Evolutionary conservation across 2,797 vertebrate species (phyloP).

Genomic region (Rhabdomys pumilio): DNA sequence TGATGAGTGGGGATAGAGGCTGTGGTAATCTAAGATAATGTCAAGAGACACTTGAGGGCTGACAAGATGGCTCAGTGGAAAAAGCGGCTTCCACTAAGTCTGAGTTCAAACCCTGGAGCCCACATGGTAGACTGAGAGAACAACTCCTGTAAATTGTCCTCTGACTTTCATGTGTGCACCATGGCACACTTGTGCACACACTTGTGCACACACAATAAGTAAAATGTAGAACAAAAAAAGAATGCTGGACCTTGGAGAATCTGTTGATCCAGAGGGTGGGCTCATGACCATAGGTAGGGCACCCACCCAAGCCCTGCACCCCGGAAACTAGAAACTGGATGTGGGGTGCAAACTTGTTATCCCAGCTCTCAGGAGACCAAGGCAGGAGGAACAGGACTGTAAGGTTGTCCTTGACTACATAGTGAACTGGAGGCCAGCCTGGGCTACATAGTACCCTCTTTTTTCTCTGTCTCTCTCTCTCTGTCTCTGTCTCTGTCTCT

Average conservation of each 20-base stretch:
- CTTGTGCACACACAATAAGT: no score
- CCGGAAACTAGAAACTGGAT: background rate
- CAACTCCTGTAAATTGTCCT: background rate
- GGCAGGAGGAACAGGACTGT: background rate
- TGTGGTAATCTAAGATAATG: no score
- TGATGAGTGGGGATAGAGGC: background rate
- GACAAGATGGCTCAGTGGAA: background rate
- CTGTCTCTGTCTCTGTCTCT: no score
- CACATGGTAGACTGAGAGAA: background rate
- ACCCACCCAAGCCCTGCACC: background rate
- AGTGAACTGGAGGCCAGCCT: background rate
- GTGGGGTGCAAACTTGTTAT: background rate
- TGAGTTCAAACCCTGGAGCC: background rate
- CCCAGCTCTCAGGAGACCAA: background rate
- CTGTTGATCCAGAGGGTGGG: background rate
- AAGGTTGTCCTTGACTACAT: background rate
- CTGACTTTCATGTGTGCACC: background rate
- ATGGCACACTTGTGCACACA: no score
- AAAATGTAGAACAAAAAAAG: no score
- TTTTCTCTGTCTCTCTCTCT: background rate
- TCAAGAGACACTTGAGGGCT: background rate
- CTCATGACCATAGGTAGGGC: background rate
- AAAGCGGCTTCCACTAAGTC: background rate
- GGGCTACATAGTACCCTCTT: background rate
- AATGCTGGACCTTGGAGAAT: background rate